phyloP scores from a whole-genome alignment of 1,140 invertebrate species.

The Lepidurus couesii region DNA sequence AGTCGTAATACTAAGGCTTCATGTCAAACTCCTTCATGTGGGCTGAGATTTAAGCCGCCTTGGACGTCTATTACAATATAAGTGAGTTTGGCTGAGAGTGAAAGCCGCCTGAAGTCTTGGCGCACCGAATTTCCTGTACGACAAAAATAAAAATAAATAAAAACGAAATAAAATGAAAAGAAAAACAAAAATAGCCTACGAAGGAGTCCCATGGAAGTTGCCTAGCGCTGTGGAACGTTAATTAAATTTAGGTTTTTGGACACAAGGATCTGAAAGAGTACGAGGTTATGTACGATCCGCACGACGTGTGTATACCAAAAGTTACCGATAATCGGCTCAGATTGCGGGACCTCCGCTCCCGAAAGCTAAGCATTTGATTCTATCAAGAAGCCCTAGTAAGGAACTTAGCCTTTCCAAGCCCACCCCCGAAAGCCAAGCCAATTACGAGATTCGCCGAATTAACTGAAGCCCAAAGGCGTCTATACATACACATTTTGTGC shows the following conservation, averaged over 20 bases:
- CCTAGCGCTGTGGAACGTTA: neutral
- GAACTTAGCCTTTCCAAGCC: constrained; percentile 9
- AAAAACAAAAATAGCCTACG: neutral
- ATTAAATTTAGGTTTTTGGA: neutral
- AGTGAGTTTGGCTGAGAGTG: neutral
- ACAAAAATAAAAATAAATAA: too few relatives aligned
- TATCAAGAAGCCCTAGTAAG: constrained; percentile 8
- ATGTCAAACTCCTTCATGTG: constrained; percentile 19
- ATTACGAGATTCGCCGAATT: constrained; percentile 22
- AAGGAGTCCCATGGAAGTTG: neutral
- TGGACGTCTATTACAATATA: neutral
- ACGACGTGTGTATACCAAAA: constrained; percentile 1
- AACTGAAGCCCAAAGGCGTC: neutral
- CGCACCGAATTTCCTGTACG: too few relatives aligned
- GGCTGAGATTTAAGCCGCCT: constrained; percentile 15
- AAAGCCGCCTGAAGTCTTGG: too few relatives aligned
- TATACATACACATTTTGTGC: neutral
- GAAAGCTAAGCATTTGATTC: constrained; percentile 19
- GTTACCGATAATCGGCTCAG: neutral
- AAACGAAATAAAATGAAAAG: neutral
- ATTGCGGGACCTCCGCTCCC: constrained; percentile 16
- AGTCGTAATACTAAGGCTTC: constrained; percentile 15
- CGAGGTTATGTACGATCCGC: neutral
- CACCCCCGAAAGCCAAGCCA: constrained; percentile 4
- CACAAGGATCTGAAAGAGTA: neutral